These are phyloP conservation scores for Hylyphantes graminicola DNA, from an alignment of 1,140 invertebrate genomes.

Conservation along the genomic window DNA sequence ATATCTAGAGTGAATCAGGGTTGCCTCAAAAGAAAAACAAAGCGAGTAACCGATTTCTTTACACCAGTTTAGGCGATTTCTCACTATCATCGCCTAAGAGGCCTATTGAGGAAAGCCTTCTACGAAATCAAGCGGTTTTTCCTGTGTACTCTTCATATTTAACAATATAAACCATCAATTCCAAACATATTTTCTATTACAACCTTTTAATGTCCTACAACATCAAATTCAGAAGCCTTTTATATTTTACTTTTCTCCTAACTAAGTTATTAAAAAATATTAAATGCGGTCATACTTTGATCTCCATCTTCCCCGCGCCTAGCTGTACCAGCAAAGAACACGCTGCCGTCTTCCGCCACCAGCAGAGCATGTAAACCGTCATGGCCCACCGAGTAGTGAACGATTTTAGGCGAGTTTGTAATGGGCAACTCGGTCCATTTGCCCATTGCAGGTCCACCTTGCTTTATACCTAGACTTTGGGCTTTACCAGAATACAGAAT, in stretches of 20 bases:
- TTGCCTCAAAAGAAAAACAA: no score
- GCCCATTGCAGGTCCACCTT: conserved; percentile 72
- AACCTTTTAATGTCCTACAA: no score
- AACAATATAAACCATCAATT: neutral
- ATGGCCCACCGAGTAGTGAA: conserved; percentile 87
- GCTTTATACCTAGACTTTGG: conserved; percentile 79
- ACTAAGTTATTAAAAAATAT: no score
- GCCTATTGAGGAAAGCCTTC: no score
- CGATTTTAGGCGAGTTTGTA: conserved; percentile 80
- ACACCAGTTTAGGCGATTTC: no score
- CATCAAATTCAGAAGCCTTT: no score
- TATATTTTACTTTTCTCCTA: no score
- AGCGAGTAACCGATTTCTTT: no score
- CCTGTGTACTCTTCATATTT: no score
- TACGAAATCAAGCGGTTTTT: no score
- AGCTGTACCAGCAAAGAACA: conserved; percentile 88
- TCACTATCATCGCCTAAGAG: no score
- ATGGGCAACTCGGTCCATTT: conserved; percentile 82
- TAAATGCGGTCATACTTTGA: conserved; percentile 64
- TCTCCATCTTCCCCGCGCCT: conserved; percentile 96
- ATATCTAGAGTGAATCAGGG: no score
- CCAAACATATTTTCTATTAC: neutral
- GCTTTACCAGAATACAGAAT: conserved; percentile 84
- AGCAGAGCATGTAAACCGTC: conserved; percentile 91
- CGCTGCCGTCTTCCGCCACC: conserved; percentile 88